Percentiles rank a stretch among this genome's conserved stretches.
phyloP scores from a whole-genome alignment of 2,888 invertebrate genomes.

The Punctoribates punctum region DNA sequence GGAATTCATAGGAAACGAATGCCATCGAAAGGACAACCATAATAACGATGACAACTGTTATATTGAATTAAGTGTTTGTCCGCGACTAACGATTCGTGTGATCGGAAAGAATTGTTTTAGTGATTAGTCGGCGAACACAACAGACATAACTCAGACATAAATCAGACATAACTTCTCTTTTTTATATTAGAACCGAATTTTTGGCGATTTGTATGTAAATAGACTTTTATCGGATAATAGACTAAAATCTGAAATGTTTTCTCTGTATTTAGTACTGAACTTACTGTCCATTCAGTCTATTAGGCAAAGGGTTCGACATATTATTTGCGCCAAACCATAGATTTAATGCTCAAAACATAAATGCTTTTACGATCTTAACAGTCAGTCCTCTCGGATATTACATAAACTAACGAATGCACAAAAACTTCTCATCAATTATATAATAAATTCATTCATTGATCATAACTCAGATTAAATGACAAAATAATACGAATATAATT shows the following conservation, averaged over 20 bases:
- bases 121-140: not conserved
- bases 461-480: too few relatives aligned
- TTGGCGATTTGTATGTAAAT: not conserved
- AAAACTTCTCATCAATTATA: not conserved
- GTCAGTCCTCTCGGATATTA: slow-evolving; percentile 3
- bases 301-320: slow-evolving; percentile 9
- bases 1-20: not conserved
- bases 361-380: slow-evolving; percentile 3
- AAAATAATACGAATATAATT: too few relatives aligned
- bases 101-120: slow-evolving; percentile 7
- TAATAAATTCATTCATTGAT: too few relatives aligned
- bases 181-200: slow-evolving; percentile 1
- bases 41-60: not conserved
- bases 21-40: not conserved
- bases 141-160: too few relatives aligned
- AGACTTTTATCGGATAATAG: slow-evolving; percentile 1
- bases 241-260: slow-evolving; percentile 8
- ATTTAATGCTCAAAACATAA: slow-evolving; percentile 36
- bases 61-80: not conserved
- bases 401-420: not conserved
- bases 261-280: slow-evolving; percentile 18
- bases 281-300: slow-evolving; percentile 20
- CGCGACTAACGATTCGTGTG: not conserved
- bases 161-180: not conserved
- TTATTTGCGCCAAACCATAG: slow-evolving; percentile 23